Conservation (phyloP, 2,113 vertebrate species). For the Cyrtonyx montezumae region DNA sequence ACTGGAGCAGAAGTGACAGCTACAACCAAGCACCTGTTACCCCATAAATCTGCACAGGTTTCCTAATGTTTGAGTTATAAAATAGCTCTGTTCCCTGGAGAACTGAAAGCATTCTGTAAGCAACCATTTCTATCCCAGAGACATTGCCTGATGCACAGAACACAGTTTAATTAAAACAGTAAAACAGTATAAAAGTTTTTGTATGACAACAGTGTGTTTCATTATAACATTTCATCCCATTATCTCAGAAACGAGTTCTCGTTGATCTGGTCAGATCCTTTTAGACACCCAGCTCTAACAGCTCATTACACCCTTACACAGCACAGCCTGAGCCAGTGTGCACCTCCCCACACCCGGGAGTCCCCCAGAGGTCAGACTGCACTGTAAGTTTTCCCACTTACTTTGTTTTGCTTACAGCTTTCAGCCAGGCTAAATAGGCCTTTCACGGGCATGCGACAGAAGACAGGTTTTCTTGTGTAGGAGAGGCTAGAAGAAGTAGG, state of each 20-base stretch:
- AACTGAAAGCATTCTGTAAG: background rate
- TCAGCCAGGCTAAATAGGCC: background rate
- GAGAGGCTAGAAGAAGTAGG: background rate
- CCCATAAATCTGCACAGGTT: background rate
- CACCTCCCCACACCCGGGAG: too few relatives aligned
- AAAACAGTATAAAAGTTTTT: background rate
- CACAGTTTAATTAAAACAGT: background rate
- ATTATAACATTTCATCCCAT: background rate
- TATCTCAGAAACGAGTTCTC: background rate
- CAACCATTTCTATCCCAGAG: background rate
- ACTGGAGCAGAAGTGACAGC: background rate
- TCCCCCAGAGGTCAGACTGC: too few relatives aligned
- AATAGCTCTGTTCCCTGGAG: background rate
- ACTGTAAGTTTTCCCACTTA: accelerated
- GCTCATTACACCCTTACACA: accelerated
- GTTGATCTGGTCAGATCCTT: background rate
- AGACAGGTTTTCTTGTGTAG: background rate
- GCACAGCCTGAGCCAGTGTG: background rate
- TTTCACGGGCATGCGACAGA: accelerated
- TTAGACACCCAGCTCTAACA: background rate
- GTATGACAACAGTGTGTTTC: background rate
- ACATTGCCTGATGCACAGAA: accelerated
- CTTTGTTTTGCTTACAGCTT: accelerated
- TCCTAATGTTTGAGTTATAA: background rate
- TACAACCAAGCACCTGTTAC: background rate